Evolutionary conservation across 2,888 invertebrate genomes (phyloP).

Genomic region (Drosophila lacicola): DNA sequence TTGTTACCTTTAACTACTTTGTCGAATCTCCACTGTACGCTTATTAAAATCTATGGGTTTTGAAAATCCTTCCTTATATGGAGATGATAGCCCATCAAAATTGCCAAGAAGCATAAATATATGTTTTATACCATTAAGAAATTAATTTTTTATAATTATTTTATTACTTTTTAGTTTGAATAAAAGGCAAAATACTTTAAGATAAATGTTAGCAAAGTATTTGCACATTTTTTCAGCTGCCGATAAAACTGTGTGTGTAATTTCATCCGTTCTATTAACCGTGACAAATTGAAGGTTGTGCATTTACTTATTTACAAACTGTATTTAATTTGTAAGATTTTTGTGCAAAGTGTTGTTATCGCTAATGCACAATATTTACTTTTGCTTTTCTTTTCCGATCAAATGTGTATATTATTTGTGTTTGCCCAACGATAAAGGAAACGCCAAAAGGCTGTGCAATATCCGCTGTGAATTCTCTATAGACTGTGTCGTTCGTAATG

Average conservation of each 20-base stretch:
- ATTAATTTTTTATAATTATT: not conserved
- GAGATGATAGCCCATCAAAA: not conserved
- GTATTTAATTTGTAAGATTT: not conserved
- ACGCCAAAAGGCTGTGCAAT: constrained; percentile 47
- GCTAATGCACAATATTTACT: constrained; percentile 22
- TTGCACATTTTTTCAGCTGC: constrained; percentile 4
- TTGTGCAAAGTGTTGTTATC: constrained; percentile 12
- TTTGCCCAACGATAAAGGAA: constrained; percentile 52
- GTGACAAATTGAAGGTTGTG: constrained; percentile 41
- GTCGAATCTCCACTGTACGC: not conserved
- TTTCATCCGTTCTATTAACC: constrained; percentile 41
- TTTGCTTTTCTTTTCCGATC: constrained; percentile 41
- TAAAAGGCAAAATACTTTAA: constrained; percentile 9
- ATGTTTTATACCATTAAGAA: not conserved
- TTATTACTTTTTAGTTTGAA: constrained; percentile 6
- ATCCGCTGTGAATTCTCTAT: constrained; percentile 53
- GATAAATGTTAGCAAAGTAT: constrained; percentile 16
- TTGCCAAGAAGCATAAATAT: not conserved
- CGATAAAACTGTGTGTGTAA: constrained; percentile 32
- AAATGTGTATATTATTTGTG: constrained; percentile 18
- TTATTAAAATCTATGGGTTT: not conserved
- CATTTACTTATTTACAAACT: constrained; percentile 18
- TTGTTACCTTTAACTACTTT: not conserved
- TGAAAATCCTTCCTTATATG: too few relatives aligned
- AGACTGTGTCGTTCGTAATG: constrained; percentile 38